Evolutionary conservation across 53 echinoderm and acorn worm genomes (phyloP), one percentile per base, ranked within the genome.

Genomic region (Luidia sarsii): DNA sequence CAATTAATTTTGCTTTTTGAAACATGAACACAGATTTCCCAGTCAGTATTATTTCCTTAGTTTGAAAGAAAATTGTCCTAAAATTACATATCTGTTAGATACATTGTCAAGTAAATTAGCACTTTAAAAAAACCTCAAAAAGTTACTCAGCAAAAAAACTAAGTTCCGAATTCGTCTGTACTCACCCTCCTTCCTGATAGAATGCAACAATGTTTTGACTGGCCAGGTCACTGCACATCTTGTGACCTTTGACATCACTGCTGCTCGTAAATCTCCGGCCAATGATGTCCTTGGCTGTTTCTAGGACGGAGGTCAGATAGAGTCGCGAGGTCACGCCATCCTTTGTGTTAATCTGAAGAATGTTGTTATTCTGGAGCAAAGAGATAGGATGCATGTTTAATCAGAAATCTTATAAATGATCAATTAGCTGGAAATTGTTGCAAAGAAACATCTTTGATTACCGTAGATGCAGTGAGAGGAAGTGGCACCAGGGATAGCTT

Each of bases 181-280:
- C 89, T 81, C 71, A 93, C 93, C 90, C 94, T 70, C 80, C 71
- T 22, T 89, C 87, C 36, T 86, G 71, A 61, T 89, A 99, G 72
- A 94, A 94, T 34, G 91, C 91, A 38, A 94, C 65, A 66, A 87
- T 70, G 82, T 99, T 94, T 28, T 94, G 64, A 39, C 88, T 87
- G 18, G 91, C 83, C 21, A 91, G 91, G 65, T 99, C 94, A 19
- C 84, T 39, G 45, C 99, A 99, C 99, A 99, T 94, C 89, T 86
- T 99, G 56, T 89, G 75, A 48, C 83, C 62, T 50, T 83, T 68
- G 24, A 86, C 88, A 66, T 87, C 83, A 60, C 87, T 72, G 14
- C 82, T 56, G 82, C 82, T 80, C 36, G 73, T 80, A 19, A 91
- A 79, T 14, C 86, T 89, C 11, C 89, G 75, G 22, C 89, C 89